phyloP scores from a whole-genome alignment of 2,797 vertebrate species.

The Lepus oiostolus region DNA sequence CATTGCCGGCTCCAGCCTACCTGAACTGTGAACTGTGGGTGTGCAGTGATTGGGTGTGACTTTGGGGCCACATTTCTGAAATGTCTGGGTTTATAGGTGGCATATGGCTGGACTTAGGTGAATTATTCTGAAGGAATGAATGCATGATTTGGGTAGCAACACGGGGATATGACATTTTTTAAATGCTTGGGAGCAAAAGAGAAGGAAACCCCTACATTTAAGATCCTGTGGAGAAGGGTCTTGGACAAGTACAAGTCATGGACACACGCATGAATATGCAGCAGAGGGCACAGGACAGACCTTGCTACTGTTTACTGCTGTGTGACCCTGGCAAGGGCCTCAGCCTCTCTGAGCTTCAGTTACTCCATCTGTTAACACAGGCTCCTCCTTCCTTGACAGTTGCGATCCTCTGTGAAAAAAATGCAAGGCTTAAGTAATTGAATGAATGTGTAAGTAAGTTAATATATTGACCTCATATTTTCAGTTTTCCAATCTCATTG shows the following conservation, averaged over 20 bases:
- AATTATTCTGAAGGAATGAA: not conserved
- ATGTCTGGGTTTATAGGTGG: not conserved
- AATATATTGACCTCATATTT: constrained; percentile 5
- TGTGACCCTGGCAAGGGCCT: not conserved
- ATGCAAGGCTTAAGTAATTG: not conserved
- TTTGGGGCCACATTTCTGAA: not conserved
- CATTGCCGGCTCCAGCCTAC: not conserved
- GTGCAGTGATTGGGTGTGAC: not conserved
- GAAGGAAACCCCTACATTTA: not conserved
- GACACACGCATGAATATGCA: not conserved
- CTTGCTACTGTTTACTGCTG: not conserved
- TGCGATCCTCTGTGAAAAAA: constrained; percentile 42
- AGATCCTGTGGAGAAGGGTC: not conserved
- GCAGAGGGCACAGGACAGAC: not conserved
- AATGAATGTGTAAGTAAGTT: not conserved
- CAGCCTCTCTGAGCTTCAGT: not conserved
- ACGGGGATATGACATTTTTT: not conserved
- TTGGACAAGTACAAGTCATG: not conserved
- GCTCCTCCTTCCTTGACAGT: not conserved
- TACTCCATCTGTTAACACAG: not conserved
- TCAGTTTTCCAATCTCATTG: constrained; percentile 78
- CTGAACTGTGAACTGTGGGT: not conserved
- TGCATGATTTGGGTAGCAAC: not conserved
- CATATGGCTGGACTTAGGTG: not conserved
- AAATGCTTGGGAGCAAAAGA: not conserved